Evolutionary conservation across 2,113 vertebrate genomes (phyloP).

Genomic region (Macquaria ambigua): DNA sequence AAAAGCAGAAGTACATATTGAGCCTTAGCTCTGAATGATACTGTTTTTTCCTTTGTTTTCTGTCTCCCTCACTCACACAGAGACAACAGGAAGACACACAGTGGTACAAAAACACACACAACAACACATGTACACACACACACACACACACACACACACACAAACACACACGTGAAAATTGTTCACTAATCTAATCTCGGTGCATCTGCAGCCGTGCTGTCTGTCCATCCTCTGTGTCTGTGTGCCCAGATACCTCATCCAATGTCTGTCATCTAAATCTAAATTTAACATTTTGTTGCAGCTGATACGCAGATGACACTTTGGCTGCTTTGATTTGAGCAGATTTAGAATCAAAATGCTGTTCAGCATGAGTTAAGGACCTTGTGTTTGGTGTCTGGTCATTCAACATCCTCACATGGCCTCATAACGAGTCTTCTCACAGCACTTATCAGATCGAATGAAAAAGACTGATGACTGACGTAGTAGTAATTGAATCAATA

Average conservation of each 20-base stretch:
- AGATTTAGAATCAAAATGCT: neutral
- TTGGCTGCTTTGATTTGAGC: neutral
- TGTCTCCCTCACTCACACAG: neutral
- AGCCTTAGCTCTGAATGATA: neutral
- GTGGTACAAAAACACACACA: neutral
- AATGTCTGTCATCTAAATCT: neutral
- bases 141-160: neutral
- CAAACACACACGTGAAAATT: neutral
- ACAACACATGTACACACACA: neutral
- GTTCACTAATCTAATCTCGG: conserved; percentile 32
- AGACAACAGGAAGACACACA: neutral
- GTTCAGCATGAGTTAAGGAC: neutral
- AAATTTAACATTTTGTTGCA: neutral
- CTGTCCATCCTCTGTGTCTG: neutral
- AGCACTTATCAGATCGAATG: neutral
- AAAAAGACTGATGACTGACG: too few species aligned
- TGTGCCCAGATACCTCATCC: neutral
- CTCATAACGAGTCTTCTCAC: neutral
- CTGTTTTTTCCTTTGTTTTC: neutral
- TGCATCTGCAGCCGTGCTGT: neutral
- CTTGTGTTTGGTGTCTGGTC: neutral
- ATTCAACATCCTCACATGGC: neutral
- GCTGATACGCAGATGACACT: too few species aligned
- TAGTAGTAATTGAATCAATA: neutral
- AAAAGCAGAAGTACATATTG: neutral